Evolutionary conservation across 1,140 invertebrate species (phyloP), one percentile per base, ranked within the genome.

Genomic region (Bombus pyrosoma): DNA sequence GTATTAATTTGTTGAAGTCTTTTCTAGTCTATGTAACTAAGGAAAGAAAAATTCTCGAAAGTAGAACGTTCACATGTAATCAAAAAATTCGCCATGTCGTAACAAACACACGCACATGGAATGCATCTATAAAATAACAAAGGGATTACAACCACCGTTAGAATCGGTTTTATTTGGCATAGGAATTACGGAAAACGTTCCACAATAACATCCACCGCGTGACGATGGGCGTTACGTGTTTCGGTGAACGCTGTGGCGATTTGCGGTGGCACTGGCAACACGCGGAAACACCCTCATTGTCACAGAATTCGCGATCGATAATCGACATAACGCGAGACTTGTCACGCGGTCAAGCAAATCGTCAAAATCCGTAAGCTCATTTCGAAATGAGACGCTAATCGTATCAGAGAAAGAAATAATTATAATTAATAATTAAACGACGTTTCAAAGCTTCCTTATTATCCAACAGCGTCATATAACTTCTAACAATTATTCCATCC

Each of bases 181-280:
- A 77, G 62, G 62, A 53, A 77, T 83, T 83, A 68, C 62, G 81
- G 62, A 15, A 53, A 77, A 32, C 25, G 43, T n/a, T n/a, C 9
- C 25, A 12, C 32, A 34, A 57, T 72, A 81, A 72, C 79, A 81
- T 53, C 34, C 34, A 22, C 43, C 32, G 28, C 28, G 73, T 59
- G 43, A 59, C 43, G 53, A 64, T 74, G 25, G 74, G 22, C 53
- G 81, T 83, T 83, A 83, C 81, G 73, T 76, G 81, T 66, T 77
- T 53, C 62, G 74, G 28, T 57, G 53, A n/a, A 41, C n/a, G 69
- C 53, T 32, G 47, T 25, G 37, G 9, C 47, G 47, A 66, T 76
- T 83, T 83, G 81, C 57, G 81, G 73, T 39, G 62, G 43, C 5
- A 15, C 57, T 77, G n/a, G 9, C 59, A 28, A 28, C 73, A 39